A percentile compares a stretch with the other conserved stretches of the same genome.
Evolutionary conservation across 2,888 invertebrate species (phyloP).

Genomic region (Archips xylosteana): DNA sequence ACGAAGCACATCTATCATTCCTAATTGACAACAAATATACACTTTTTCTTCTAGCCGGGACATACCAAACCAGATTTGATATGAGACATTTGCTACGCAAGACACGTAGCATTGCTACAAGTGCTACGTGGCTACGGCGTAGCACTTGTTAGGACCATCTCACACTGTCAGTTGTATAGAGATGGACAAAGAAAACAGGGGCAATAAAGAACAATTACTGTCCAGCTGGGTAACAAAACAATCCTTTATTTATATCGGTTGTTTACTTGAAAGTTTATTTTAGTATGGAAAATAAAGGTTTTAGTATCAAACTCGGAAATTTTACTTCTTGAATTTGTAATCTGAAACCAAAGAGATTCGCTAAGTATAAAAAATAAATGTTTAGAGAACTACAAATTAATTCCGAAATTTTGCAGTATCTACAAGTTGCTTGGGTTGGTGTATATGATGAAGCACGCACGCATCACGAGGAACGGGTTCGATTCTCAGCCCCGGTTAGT

Average conservation of each 20-base stretch:
- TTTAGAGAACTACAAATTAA: too few species aligned
- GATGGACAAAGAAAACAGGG: neutral
- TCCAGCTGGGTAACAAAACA: neutral
- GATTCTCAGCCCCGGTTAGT: too few species aligned
- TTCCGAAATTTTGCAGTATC: too few species aligned
- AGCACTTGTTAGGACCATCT: constrained; percentile 22
- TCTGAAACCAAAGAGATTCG: too few species aligned
- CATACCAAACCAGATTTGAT: neutral
- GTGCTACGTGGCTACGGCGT: constrained; percentile 5
- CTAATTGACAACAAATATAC: neutral
- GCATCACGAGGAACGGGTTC: too few species aligned
- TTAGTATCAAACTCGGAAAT: too few species aligned
- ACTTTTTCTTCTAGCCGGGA: constrained; percentile 3
- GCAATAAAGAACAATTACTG: constrained; percentile 18
- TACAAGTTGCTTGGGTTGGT: too few species aligned
- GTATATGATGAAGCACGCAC: too few species aligned
- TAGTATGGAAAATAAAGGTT: neutral
- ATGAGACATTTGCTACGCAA: constrained; percentile 16
- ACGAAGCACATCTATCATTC: neutral
- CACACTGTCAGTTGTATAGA: constrained; percentile 14
- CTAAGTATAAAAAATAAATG: too few species aligned
- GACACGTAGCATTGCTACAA: constrained; percentile 27
- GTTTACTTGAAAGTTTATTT: neutral
- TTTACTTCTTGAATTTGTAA: too few species aligned
- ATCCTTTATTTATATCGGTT: constrained; percentile 1